Base-by-base conservation (phyloP, 2,113 vertebrate species). In the Lipophrys pholis region DNA sequence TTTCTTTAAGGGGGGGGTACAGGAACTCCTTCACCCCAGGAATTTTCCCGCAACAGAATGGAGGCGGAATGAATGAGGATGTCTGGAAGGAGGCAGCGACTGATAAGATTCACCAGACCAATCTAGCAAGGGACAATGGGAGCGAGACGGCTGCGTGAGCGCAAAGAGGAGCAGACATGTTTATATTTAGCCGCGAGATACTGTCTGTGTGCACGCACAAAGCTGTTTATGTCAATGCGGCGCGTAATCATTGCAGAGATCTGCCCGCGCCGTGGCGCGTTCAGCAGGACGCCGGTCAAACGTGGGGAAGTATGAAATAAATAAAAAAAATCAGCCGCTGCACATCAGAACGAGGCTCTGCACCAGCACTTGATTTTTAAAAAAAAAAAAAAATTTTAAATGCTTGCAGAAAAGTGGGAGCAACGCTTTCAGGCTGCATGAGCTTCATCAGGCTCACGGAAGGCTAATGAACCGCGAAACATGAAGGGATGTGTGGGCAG, bases 91-190 rank as follows among this genome's bases (percentile, higher is more conserved):
- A 84, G 76, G 59, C 56, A 52, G 48, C 67, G 75, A 78, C 83
- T 76, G 83, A 90, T 89, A 86, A 80, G 81, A 85, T 86, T 85
- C 75, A 84, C 50, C 0, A 36, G 65, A 42, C 77, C 69, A 85
- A 78, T 89, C 71, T 61, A 58, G 5, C 46, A 4, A 12, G 9
- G 36, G 67, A 84, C 69, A 86, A 79, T 71, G 65, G 45, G 39
- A 69, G 16, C 36, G 1, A 69, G 77, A 67, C 69, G 53, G 73
- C 51, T 42, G 8, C 57, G 56, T 2, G 59, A 45, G 57, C 36
- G 64, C 51, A 53, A 41, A 30, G 55, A 21, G 61, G 59, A 69
- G 48, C 39, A 61, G 58, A 53, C 15, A 2, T 54, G 52, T 80
- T 87, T 73, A 76, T 78, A 51, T 81, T 77, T 54, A 68, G 67